Conservation (phyloP, 2,797 vertebrate genomes). For the Molossus molossus region DNA sequence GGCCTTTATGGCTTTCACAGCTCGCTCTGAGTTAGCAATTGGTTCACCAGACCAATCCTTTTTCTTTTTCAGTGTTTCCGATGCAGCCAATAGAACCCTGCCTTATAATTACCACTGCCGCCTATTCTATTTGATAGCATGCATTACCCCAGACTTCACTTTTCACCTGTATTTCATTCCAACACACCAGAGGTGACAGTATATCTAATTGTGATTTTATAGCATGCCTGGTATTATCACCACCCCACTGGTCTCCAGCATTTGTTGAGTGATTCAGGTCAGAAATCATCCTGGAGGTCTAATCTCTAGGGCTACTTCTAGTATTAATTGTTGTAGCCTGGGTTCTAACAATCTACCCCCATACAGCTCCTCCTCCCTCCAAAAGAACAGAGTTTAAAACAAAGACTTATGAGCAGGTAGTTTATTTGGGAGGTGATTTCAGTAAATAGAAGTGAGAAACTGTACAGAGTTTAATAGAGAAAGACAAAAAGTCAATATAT, state of each 20-base stretch:
- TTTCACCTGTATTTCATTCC: not conserved
- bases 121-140: not conserved
- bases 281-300: not conserved
- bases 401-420: not conserved
- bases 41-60: not conserved
- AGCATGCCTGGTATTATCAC: not conserved
- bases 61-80: constrained; percentile 48
- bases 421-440: not conserved
- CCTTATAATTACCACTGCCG: constrained; percentile 2
- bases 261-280: not conserved
- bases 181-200: not conserved
- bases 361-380: too few relatives aligned
- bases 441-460: not conserved
- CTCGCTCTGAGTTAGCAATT: not conserved
- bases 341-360: not conserved
- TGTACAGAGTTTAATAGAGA: not conserved
- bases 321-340: not conserved
- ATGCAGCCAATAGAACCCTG: not conserved
- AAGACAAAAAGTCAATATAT: not conserved
- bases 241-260: not conserved
- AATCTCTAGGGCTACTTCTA: constrained; percentile 54
- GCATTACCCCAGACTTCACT: not conserved
- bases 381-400: not conserved
- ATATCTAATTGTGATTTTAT: not conserved
- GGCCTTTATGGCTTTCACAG: not conserved